phyloP scores from a whole-genome alignment of 2,113 vertebrate genomes.

The Scalopus aquaticus region DNA sequence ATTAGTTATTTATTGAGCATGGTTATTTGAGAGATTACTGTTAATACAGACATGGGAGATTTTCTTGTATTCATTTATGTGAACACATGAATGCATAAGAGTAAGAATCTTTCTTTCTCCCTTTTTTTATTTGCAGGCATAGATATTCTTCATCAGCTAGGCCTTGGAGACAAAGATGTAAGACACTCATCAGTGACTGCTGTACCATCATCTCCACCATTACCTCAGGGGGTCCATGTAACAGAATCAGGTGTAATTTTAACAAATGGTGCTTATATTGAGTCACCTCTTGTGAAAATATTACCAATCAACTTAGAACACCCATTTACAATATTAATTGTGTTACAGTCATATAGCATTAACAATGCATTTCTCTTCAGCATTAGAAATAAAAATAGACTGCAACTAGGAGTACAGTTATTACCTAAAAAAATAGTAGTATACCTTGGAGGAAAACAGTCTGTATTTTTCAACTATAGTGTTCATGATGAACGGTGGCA shows the following conservation, averaged over 20 bases:
- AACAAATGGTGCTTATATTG: conserved; percentile 85
- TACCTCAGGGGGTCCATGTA: conserved; percentile 83
- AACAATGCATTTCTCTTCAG: conserved; percentile 98
- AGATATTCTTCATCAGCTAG: conserved; percentile 93
- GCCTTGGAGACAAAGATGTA: conserved; percentile 87
- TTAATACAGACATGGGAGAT: conserved; percentile 9
- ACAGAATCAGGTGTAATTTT: conserved; percentile 89
- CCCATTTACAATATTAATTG: conserved; percentile 92
- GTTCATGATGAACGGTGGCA: conserved; percentile 93
- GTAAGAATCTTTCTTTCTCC: conserved; percentile 59
- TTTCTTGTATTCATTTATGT: conserved; percentile 43
- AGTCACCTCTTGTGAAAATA: conserved; percentile 85
- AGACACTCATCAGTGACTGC: conserved; percentile 77
- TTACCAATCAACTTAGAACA: conserved; percentile 86
- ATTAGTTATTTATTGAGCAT: not conserved
- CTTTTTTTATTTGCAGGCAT: conserved; percentile 89
- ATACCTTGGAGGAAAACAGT: conserved; percentile 89
- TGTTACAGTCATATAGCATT: conserved; percentile 90
- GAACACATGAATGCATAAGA: conserved; percentile 57
- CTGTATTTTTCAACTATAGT: conserved; percentile 90
- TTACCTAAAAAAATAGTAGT: conserved; percentile 91
- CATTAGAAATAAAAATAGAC: conserved; percentile 89
- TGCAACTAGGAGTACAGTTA: conserved; percentile 95
- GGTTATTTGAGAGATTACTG: conserved; percentile 22
- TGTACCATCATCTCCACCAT: conserved; percentile 77